Conservation (phyloP, 1,140 invertebrate genomes). For the Vanessa atalanta region DNA sequence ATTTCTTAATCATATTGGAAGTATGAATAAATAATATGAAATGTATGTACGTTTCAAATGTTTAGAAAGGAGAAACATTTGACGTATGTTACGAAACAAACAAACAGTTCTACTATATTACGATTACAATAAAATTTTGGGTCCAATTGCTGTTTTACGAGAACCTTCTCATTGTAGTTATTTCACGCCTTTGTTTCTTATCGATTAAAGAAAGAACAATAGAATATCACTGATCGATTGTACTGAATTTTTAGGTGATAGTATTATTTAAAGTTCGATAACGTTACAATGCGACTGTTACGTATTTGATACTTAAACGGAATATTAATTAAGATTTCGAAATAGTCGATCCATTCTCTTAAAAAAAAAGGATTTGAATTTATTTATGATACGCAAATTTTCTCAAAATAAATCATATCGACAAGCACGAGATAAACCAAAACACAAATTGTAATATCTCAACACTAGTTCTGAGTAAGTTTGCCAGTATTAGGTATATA, state of each 20-base stretch:
- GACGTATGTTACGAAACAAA: not conserved
- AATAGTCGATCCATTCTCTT: too few species aligned
- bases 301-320: not conserved
- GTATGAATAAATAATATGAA: not conserved
- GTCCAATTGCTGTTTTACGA: slow-evolving; percentile 1
- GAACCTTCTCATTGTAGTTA: slow-evolving; percentile 20
- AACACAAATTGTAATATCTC: too few species aligned
- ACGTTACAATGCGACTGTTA: not conserved
- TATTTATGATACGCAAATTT: too few species aligned
- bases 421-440: too few species aligned
- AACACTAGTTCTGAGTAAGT: too few species aligned
- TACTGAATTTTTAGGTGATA: slow-evolving; percentile 29
- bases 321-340: not conserved
- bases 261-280: not conserved
- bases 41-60: not conserved
- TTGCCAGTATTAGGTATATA: too few species aligned
- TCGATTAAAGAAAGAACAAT: slow-evolving; percentile 47
- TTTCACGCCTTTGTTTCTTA: slow-evolving; percentile 44
- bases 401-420: too few species aligned
- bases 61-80: too few species aligned
- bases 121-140: slow-evolving; percentile 18
- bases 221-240: slow-evolving; percentile 36
- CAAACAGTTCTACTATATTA: not conserved
- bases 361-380: too few species aligned
- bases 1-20: not conserved